Percentiles rank a stretch among this genome's conserved stretches.
Conservation (phyloP, 2,113 vertebrate species). For the Litocranius walleri region DNA sequence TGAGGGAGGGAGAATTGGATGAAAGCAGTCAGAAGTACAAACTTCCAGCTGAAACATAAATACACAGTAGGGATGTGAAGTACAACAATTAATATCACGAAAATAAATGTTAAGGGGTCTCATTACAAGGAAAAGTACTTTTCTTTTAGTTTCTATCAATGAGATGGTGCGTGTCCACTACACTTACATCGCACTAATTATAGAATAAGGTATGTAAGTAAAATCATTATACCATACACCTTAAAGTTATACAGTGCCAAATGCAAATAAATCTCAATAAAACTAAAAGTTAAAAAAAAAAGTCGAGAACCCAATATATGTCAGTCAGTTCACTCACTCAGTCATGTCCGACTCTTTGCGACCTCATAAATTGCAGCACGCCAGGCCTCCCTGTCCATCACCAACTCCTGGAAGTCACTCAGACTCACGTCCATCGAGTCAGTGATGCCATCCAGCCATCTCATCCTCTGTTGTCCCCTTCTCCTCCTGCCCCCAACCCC, state of each 20-base stretch:
- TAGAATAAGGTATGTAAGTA: neutral
- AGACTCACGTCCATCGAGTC: too few species aligned
- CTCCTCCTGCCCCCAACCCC: too few species aligned
- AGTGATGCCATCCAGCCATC: too few species aligned
- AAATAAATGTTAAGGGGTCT: neutral
- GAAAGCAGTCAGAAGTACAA: neutral
- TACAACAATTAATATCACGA: neutral
- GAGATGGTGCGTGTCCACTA: neutral
- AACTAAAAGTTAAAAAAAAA: neutral
- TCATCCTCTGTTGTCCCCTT: too few species aligned
- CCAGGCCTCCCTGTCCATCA: too few species aligned
- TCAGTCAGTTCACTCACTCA: neutral
- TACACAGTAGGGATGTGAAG: neutral
- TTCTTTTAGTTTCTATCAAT: neutral
- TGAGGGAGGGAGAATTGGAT: neutral
- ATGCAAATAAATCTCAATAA: neutral
- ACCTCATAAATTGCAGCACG: too few species aligned
- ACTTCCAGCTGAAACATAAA: neutral
- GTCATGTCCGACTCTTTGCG: accelerated
- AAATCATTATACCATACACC: neutral
- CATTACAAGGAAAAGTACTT: neutral
- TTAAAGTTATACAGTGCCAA: neutral
- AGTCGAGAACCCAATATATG: neutral
- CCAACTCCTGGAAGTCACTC: too few species aligned
- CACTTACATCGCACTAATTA: neutral